Conservation (phyloP, 2,797 vertebrate genomes). For the Sylvilagus floridanus region DNA sequence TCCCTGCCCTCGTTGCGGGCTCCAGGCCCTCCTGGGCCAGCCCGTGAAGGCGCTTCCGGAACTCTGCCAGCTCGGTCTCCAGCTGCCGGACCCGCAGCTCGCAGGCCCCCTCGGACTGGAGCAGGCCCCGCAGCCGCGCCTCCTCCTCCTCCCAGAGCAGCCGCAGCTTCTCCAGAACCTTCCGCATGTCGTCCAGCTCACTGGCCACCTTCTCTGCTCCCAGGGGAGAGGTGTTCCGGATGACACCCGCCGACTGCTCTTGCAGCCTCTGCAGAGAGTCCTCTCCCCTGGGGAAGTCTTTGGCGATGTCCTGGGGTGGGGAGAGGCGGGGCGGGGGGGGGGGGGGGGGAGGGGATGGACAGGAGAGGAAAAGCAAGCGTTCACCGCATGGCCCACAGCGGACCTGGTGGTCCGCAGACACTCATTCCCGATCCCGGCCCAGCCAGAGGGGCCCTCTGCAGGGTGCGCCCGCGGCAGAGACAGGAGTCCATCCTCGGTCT, state of each 20-base stretch:
- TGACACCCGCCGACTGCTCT: conserved; percentile 87
- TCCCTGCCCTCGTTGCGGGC: conserved; percentile 77
- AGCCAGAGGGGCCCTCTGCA: not conserved
- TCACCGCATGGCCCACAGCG: not conserved
- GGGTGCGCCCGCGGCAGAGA: no score
- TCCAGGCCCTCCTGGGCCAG: conserved; percentile 88
- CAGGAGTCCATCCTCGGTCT: no score
- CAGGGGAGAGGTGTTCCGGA: conserved; percentile 92
- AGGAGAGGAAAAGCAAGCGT: not conserved
- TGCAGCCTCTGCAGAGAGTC: conserved; percentile 91
- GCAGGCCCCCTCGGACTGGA: conserved; percentile 89
- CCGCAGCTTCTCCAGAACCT: conserved; percentile 91
- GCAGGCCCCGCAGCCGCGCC: conserved; percentile 86
- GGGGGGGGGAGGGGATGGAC: not conserved
- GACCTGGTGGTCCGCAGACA: no score
- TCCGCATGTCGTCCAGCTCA: conserved; percentile 91
- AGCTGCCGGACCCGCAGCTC: conserved; percentile 87
- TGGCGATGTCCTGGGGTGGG: conserved; percentile 83
- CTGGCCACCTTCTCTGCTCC: conserved; percentile 90
- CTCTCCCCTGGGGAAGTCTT: conserved; percentile 89
- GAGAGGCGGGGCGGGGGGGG: not conserved
- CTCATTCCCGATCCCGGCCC: not conserved
- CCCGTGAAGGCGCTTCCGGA: conserved; percentile 88
- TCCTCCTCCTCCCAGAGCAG: conserved; percentile 87
- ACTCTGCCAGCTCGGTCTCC: conserved; percentile 87